Percentiles rank a stretch among this genome's conserved stretches.
Conservation (phyloP, 1,140 invertebrate species). For the Bactericera cockerelli region DNA sequence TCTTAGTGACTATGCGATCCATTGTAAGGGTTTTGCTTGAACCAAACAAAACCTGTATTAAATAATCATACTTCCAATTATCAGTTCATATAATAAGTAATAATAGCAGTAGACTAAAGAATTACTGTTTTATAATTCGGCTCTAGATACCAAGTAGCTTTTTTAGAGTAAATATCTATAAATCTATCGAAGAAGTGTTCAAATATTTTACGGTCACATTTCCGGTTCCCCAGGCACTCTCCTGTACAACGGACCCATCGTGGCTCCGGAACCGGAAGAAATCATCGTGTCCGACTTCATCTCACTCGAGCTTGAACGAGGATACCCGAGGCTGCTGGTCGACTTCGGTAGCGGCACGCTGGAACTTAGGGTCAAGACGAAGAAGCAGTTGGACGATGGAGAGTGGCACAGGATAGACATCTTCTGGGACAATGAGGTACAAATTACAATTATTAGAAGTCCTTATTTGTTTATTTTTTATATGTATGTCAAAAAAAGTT, state of each 20-base stretch:
- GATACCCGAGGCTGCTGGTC: constrained; percentile 74
- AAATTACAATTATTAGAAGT: no score
- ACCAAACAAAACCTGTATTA: no score
- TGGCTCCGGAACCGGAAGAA: constrained; percentile 75
- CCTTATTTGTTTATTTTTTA: constrained; percentile 11
- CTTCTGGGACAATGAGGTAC: constrained; percentile 80
- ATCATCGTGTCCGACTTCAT: constrained; percentile 84
- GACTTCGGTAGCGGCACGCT: constrained; percentile 91
- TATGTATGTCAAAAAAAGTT: neutral
- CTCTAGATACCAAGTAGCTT: no score
- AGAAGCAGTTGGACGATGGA: constrained; percentile 73
- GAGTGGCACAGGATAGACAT: constrained; percentile 93
- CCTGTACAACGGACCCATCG: constrained; percentile 92
- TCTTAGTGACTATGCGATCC: no score
- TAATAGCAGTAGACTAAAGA: no score
- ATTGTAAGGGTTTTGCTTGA: no score
- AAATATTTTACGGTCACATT: no score
- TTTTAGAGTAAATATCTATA: no score
- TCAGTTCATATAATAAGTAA: no score
- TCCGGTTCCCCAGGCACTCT: constrained; percentile 31
- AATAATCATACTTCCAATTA: no score
- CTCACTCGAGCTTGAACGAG: constrained; percentile 77
- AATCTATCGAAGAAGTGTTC: no score
- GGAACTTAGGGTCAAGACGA: constrained; percentile 74
- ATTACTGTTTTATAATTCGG: no score